A percentile compares a stretch with the other conserved stretches of the same genome.
Conservation (phyloP, 1,140 invertebrate genomes). For the Belonocnema kinseyi region DNA sequence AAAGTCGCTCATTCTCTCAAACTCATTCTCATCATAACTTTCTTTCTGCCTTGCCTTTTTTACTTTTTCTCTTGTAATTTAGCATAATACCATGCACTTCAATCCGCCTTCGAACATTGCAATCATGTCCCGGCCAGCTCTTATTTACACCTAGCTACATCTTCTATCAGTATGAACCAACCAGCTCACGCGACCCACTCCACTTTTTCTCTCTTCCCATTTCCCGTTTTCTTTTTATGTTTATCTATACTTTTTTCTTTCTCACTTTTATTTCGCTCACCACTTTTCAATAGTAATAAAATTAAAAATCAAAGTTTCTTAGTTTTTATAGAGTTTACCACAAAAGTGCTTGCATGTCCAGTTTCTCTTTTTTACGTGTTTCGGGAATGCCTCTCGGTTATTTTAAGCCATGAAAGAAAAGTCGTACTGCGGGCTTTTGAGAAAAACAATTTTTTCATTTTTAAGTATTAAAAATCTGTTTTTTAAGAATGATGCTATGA, state of each 20-base stretch:
- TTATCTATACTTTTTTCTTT: neutral
- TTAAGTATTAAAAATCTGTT: too few species aligned
- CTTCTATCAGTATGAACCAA: neutral
- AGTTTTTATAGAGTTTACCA: neutral
- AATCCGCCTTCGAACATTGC: neutral
- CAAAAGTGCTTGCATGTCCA: too few species aligned
- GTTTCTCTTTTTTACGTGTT: too few species aligned
- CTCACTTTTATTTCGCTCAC: neutral
- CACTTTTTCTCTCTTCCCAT: neutral
- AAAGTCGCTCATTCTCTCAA: too few species aligned
- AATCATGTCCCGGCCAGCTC: neutral
- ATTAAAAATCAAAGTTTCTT: slow-evolving; percentile 5
- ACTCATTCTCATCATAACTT: neutral
- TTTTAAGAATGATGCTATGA: too few species aligned
- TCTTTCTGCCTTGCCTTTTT: neutral
- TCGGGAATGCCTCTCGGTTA: too few species aligned
- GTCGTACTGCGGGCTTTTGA: too few species aligned
- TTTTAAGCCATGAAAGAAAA: too few species aligned
- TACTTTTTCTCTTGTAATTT: neutral
- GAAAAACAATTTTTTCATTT: too few species aligned
- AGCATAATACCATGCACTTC: neutral
- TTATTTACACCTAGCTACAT: neutral
- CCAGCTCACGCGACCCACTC: neutral
- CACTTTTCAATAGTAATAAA: slow-evolving; percentile 11
- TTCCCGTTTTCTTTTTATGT: slow-evolving; percentile 28